Conservation (phyloP, 2,888 invertebrate genomes). For the Chaitophorus viminalis region DNA sequence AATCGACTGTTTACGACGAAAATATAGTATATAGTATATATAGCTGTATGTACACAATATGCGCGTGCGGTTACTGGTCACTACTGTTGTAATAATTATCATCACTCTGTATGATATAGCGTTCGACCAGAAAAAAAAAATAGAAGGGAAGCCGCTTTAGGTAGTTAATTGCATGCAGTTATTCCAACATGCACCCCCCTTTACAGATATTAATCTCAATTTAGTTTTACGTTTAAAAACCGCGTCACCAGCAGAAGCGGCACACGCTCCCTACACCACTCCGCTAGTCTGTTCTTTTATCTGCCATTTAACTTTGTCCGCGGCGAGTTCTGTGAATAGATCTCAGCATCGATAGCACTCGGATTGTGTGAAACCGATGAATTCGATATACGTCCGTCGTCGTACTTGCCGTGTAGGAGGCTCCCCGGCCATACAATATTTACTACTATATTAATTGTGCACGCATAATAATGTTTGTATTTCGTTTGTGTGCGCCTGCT, state of each 20-base stretch:
- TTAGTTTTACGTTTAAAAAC: slow-evolving; percentile 61
- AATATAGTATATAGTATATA: not conserved
- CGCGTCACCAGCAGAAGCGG: slow-evolving; percentile 59
- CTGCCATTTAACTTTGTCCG: slow-evolving; percentile 51
- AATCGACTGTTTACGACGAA: not conserved
- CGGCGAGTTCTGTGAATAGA: slow-evolving; percentile 37
- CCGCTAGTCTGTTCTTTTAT: slow-evolving; percentile 42
- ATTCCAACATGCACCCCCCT: slow-evolving; percentile 49
- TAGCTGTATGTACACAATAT: not conserved
- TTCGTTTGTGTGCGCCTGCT: too few relatives aligned
- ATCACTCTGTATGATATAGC: slow-evolving; percentile 31
- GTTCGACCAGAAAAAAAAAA: not conserved
- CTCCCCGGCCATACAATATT: not conserved
- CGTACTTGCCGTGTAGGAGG: not conserved
- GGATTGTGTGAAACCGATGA: slow-evolving; percentile 57
- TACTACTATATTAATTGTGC: too few relatives aligned
- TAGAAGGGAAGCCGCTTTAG: slow-evolving; percentile 53
- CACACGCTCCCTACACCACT: not conserved
- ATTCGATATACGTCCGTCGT: slow-evolving; percentile 31
- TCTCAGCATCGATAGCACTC: slow-evolving; percentile 5
- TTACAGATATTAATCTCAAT: slow-evolving; percentile 61
- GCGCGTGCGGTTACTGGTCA: not conserved
- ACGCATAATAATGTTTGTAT: too few relatives aligned
- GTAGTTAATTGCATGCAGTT: slow-evolving; percentile 61
- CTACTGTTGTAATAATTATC: not conserved